These are phyloP conservation scores for Nannospalax galili DNA, from an alignment of 2,113 vertebrate genomes.

Conservation along the genomic window DNA sequence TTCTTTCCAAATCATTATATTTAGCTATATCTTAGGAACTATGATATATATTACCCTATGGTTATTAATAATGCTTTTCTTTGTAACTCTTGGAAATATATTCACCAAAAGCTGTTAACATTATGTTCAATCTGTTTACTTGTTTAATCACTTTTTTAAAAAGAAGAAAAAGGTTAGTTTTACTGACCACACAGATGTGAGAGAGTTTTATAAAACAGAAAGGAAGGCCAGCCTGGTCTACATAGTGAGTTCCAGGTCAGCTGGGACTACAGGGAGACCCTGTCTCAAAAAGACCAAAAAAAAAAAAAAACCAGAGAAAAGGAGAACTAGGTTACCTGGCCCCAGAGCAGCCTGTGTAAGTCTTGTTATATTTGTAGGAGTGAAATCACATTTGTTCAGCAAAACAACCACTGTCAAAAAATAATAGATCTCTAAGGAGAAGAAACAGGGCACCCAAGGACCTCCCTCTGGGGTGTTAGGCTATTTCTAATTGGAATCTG, in stretches of 20 bases:
- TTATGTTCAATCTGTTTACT: neutral
- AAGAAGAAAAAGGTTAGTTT: conserved; percentile 45
- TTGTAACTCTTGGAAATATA: conserved; percentile 33
- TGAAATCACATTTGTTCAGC: conserved; percentile 70
- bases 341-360: conserved; percentile 5
- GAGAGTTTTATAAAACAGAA: conserved; percentile 47
- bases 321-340: neutral
- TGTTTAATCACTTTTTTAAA: conserved; percentile 36
- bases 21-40: conserved; percentile 14
- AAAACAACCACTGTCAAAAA: no score
- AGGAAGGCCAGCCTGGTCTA: no score
- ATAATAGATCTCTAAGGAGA: conserved; percentile 60
- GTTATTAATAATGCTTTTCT: conserved; percentile 22
- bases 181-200: neutral
- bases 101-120: neutral
- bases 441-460: neutral
- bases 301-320: no score
- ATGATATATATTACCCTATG: neutral
- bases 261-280: no score
- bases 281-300: no score
- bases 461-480: neutral
- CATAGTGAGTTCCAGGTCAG: no score
- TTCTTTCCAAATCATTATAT: neutral
- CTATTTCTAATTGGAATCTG: conserved; percentile 55
- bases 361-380: conserved; percentile 68